Evolutionary conservation across 2,888 invertebrate species (phyloP).

Genomic region (Melieria crassipennis): DNA sequence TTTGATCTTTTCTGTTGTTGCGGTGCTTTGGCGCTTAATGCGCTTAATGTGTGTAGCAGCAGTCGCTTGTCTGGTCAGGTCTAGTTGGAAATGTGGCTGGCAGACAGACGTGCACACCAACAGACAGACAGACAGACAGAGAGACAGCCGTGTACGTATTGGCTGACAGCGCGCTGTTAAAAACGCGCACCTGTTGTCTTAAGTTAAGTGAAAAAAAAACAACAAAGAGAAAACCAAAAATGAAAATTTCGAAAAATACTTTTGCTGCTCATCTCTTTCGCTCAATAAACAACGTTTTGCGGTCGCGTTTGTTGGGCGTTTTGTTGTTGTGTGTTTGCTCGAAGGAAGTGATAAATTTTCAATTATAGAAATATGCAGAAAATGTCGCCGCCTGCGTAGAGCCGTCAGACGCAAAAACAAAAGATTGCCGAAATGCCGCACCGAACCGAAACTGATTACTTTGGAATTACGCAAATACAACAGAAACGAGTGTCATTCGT

Average conservation of each 20-base stretch:
- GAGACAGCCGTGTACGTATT: neutral
- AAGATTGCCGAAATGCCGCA: neutral
- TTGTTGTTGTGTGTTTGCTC: neutral
- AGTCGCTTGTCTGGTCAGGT: slow-evolving; percentile 10
- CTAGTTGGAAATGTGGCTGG: slow-evolving; percentile 14
- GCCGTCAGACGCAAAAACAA: neutral
- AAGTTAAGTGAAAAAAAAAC: slow-evolving; percentile 15
- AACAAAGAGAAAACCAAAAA: neutral
- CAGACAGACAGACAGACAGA: neutral
- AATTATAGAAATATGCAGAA: slow-evolving; percentile 34
- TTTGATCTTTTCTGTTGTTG: neutral
- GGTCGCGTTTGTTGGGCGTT: neutral
- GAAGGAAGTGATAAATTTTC: slow-evolving; percentile 31
- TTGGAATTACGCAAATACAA: slow-evolving; percentile 5
- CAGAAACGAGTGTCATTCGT: neutral
- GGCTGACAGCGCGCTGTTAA: neutral
- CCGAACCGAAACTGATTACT: slow-evolving; percentile 4
- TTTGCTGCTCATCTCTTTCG: neutral
- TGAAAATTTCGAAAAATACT: neutral
- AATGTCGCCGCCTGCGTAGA: slow-evolving; percentile 6
- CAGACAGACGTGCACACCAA: slow-evolving; percentile 3
- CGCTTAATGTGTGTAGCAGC: slow-evolving; percentile 10
- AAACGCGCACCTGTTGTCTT: slow-evolving; percentile 21
- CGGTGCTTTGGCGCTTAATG: slow-evolving; percentile 9
- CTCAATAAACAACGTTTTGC: slow-evolving; percentile 18